phyloP scores from a whole-genome alignment of 2,888 invertebrate species.

The Gymnosoma rotundatum region DNA sequence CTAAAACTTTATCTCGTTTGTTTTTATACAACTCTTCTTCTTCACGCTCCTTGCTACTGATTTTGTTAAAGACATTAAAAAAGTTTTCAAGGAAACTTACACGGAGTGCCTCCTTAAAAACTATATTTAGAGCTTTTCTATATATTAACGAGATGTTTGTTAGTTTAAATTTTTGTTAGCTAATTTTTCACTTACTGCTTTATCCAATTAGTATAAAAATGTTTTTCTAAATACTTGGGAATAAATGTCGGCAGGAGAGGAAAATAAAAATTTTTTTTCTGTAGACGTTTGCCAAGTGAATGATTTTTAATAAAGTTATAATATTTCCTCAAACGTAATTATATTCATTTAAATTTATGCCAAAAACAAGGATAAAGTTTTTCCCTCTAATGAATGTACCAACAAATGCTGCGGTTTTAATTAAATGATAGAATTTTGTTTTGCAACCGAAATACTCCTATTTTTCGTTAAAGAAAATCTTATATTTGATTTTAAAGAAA shows the following conservation, averaged over 20 bases:
- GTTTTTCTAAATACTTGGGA: too few species aligned
- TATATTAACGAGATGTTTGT: too few species aligned
- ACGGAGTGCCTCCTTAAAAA: too few species aligned
- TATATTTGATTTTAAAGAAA: slow-evolving; percentile 25
- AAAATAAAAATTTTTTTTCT: too few species aligned
- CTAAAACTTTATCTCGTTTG: slow-evolving; percentile 40
- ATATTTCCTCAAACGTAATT: neutral
- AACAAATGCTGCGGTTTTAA: slow-evolving; percentile 5
- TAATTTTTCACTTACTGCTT: too few species aligned
- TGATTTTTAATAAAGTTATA: neutral
- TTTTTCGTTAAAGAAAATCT: slow-evolving; percentile 2
- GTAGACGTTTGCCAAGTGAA: too few species aligned
- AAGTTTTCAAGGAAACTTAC: too few species aligned
- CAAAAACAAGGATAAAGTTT: slow-evolving; percentile 52
- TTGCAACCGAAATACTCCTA: slow-evolving; percentile 3
- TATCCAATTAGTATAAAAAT: too few species aligned
- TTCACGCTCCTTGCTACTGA: neutral
- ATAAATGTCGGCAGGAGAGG: too few species aligned
- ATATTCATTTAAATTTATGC: slow-evolving; percentile 8
- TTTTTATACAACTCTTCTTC: neutral
- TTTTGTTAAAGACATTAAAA: slow-evolving; percentile 9
- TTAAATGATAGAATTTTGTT: slow-evolving; percentile 17
- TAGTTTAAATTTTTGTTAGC: too few species aligned
- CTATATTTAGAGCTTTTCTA: too few species aligned
- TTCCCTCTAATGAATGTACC: neutral